Percentiles rank a stretch among this genome's conserved stretches.
phyloP scores from a whole-genome alignment of 2,113 vertebrate genomes.

The Vimba vimba region DNA sequence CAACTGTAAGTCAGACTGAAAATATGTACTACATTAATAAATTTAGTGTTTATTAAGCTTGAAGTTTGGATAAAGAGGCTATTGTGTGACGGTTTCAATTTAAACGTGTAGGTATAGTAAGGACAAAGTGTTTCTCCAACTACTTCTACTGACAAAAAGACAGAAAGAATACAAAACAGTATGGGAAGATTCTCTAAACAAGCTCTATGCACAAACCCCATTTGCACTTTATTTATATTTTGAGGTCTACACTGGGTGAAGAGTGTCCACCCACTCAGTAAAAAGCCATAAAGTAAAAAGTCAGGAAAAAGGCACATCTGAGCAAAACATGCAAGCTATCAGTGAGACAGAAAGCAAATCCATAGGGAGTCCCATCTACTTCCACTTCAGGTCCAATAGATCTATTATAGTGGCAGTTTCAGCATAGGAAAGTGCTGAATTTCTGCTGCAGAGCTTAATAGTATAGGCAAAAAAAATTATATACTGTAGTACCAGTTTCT shows the following conservation, averaged over 20 bases:
- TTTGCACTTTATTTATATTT: not conserved
- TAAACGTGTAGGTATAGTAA: not conserved
- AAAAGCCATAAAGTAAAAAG: not conserved
- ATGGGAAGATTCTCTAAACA: not conserved
- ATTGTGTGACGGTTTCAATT: not conserved
- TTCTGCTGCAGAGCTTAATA: conserved; percentile 1
- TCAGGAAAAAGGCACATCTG: not conserved
- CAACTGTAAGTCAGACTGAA: not conserved
- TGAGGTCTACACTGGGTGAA: not conserved
- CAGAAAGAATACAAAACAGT: not conserved
- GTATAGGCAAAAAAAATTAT: not conserved
- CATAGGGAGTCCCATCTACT: conserved; percentile 14
- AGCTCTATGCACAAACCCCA: not conserved
- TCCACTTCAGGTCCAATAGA: conserved; percentile 14
- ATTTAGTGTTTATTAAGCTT: not conserved
- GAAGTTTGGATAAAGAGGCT: not conserved
- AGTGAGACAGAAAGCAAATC: conserved; percentile 13
- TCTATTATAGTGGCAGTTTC: conserved; percentile 8
- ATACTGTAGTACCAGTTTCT: not conserved
- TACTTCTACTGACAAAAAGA: not conserved
- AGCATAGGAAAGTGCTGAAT: conserved; percentile 8
- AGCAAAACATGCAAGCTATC: conserved; percentile 18
- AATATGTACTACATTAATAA: not conserved
- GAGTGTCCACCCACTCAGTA: not conserved
- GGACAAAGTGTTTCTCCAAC: not conserved